Evolutionary conservation across 2,888 invertebrate genomes (phyloP).

Genomic region (Ommatoiulus sabulosus): DNA sequence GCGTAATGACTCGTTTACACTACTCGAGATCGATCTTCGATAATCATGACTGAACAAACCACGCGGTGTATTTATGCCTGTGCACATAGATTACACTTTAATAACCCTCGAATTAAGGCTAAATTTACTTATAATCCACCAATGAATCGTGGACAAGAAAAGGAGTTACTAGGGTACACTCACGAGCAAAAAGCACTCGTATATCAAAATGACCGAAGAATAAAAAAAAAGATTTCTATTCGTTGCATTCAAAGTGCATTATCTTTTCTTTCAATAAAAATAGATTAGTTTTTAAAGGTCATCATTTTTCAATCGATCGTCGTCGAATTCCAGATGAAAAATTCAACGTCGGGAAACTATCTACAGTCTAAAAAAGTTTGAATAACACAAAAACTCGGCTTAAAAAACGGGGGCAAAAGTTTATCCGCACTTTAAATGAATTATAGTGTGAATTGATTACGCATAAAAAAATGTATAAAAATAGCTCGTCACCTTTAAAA

Average conservation of each 20-base stretch:
- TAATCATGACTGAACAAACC: too few relatives aligned
- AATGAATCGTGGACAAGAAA: too few relatives aligned
- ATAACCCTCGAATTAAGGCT: too few relatives aligned
- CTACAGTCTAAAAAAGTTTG: not conserved
- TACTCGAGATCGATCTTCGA: too few relatives aligned
- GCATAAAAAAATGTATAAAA: conserved; percentile 8
- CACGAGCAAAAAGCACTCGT: not conserved
- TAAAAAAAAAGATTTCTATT: not conserved
- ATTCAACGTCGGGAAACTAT: not conserved
- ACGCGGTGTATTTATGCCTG: too few relatives aligned
- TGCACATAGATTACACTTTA: too few relatives aligned
- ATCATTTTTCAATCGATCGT: not conserved
- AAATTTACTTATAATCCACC: too few relatives aligned
- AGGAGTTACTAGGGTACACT: not conserved
- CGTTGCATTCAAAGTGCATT: not conserved
- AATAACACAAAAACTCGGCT: not conserved
- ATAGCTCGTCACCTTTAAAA: not conserved
- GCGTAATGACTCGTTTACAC: too few relatives aligned
- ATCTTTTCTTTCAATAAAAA: not conserved
- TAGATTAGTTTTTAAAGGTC: not conserved
- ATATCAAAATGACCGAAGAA: not conserved
- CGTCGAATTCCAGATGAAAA: not conserved
- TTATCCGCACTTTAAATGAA: conserved; percentile 21
- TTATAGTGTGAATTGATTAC: conserved; percentile 38
- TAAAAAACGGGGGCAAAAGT: conserved; percentile 6